phyloP scores from a whole-genome alignment of 2,797 vertebrate genomes.

The Neosalanx taihuensis region DNA sequence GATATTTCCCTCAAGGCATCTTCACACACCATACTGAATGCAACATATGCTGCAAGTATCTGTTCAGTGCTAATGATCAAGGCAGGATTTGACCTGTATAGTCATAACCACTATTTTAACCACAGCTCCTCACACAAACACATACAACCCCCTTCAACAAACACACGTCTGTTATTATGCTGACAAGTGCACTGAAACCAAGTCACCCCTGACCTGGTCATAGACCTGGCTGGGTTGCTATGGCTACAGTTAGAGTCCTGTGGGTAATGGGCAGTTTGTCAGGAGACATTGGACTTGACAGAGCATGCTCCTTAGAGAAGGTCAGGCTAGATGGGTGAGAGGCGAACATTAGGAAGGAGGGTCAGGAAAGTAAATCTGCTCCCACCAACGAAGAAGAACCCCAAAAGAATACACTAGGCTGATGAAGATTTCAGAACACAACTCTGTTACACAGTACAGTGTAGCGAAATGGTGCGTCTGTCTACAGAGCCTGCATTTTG shows the following conservation, averaged over 20 bases:
- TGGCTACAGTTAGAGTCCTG: slow-evolving; percentile 37
- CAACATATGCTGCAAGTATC: neutral
- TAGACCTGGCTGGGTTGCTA: slow-evolving; percentile 40
- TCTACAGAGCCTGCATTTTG: neutral
- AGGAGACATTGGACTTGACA: slow-evolving; percentile 51
- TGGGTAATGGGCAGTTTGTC: slow-evolving; percentile 53
- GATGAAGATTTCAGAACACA: neutral
- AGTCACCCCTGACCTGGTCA: slow-evolving; percentile 58
- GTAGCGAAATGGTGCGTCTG: neutral
- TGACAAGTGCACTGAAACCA: slow-evolving; percentile 50
- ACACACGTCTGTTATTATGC: slow-evolving; percentile 18
- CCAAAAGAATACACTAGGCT: slow-evolving; percentile 9
- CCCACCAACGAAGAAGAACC: slow-evolving; percentile 15
- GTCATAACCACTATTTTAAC: neutral
- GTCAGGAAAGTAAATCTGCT: slow-evolving; percentile 24
- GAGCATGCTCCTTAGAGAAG: slow-evolving; percentile 13
- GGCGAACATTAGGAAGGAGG: slow-evolving; percentile 10
- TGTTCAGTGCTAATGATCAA: neutral
- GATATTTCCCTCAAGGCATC: neutral
- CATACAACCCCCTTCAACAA: neutral
- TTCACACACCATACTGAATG: neutral
- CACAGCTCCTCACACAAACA: neutral
- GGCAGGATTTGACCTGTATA: neutral
- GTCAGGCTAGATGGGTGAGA: neutral
- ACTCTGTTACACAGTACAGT: neutral